Evolutionary conservation across 2,113 vertebrate species (phyloP), one percentile per base, ranked within the genome.

Genomic region (Thamnaconus septentrionalis): DNA sequence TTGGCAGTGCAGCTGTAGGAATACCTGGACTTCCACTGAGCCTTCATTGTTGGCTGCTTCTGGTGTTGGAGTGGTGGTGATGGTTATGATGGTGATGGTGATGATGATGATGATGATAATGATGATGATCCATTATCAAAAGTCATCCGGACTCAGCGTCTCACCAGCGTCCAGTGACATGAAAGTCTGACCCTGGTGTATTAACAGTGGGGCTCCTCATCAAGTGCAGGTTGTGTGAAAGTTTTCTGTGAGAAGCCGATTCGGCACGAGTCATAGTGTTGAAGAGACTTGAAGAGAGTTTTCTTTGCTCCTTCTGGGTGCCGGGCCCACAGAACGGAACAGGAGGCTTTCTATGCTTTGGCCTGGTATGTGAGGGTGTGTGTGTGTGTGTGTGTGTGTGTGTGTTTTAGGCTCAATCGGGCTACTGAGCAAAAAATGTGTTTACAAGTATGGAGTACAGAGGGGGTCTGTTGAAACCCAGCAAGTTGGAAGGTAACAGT

Each of bases 321-420:
- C 56, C 73, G 64, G 65, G 65, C 65, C 61, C 79, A 64, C 50
- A 59, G 46, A 48, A 6, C n/a, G 61, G 70, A 59, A 74, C 62
- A 64, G 61, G 49, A 62, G 45, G 64, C 53, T 75, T 82, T 77
- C 73, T 64, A 73, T 70, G 43, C 59, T 2, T 31, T 31, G 18
- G 2, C 18, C 18, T 31, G 18, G 18, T 31, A 31, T 31, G 18
- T 31, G 18, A 1, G 18, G 1, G 18, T 54, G 67, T 46, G 40
- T 39, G 7, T 45, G 5, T 45, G 7, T 45, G 44, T 45, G 51
- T 62, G 31, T 64, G 68, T 63, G 40, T 66, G 57, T 65, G 43
- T 53, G 49, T 73, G 47, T 62, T 50, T 70, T 72, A 56, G 58
- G 54, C 46, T 70, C 40, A 60, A 8, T 12, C 10, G 41, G 44